These are phyloP conservation scores for Ditylenchus weischeri DNA, from an alignment of 2,888 invertebrate species.

Conservation along the genomic window DNA sequence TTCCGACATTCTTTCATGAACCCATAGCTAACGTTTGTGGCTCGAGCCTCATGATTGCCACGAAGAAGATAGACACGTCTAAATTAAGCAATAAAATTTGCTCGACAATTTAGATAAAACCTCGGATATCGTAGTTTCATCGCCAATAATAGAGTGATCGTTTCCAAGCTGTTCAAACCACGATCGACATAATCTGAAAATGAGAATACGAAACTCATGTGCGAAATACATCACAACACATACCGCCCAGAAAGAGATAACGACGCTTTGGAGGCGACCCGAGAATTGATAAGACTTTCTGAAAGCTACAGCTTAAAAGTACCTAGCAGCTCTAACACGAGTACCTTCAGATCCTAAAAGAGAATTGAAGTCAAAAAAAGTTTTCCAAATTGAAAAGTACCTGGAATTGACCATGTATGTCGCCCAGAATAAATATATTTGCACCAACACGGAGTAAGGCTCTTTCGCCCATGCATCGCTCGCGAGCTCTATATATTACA, in stretches of 20 bases:
- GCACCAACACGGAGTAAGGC: slow-evolving; percentile 27
- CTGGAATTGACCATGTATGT: slow-evolving; percentile 82
- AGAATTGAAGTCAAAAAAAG: slow-evolving; percentile 60
- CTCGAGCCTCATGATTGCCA: slow-evolving; percentile 40
- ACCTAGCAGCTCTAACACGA: neutral
- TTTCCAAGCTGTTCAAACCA: slow-evolving; percentile 79
- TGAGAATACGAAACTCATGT: neutral
- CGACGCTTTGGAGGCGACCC: slow-evolving; percentile 24
- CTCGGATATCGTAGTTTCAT: slow-evolving; percentile 71
- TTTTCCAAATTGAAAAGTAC: slow-evolving; percentile 70
- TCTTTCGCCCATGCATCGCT: slow-evolving; percentile 33
- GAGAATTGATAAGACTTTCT: slow-evolving; percentile 60
- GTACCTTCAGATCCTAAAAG: neutral
- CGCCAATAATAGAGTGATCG: slow-evolving; percentile 69
- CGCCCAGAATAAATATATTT: slow-evolving; percentile 66
- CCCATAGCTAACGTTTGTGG: slow-evolving; percentile 36
- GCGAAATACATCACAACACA: neutral
- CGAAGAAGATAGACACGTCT: slow-evolving; percentile 33
- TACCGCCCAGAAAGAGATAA: slow-evolving; percentile 75
- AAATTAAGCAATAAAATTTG: too few species aligned
- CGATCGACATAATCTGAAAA: slow-evolving; percentile 85
- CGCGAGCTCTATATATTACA: slow-evolving; percentile 25
- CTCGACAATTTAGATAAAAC: too few species aligned
- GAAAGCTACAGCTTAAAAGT: slow-evolving; percentile 58
- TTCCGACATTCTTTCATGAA: slow-evolving; percentile 37